Conservation (phyloP, 2,113 vertebrate genomes). For the Microtus pennsylvanicus region DNA sequence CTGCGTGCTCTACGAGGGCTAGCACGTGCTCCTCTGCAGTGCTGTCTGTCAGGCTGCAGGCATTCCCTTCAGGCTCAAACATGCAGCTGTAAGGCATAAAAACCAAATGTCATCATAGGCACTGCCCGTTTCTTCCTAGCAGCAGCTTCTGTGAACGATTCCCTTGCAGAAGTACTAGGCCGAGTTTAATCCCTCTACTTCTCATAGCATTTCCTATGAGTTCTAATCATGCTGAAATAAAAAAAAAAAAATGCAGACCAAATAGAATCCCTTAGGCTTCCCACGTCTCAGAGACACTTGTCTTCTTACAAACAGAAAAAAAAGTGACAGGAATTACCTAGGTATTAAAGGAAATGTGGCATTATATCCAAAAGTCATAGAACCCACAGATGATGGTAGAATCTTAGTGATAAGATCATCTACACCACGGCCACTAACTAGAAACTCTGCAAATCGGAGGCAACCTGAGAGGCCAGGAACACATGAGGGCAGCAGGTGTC, state of each 20-base stretch:
- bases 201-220: too few species aligned
- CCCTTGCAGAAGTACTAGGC: neutral
- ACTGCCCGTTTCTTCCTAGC: rapidly evolving
- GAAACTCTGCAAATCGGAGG: neutral
- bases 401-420: neutral
- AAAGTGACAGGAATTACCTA: neutral
- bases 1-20: constrained; percentile 96
- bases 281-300: neutral
- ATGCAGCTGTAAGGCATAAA: constrained; percentile 89
- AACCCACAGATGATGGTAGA: neutral
- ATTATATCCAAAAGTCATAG: neutral
- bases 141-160: neutral
- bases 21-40: constrained; percentile 98
- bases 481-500: neutral
- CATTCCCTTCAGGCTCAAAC: constrained; percentile 97
- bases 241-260: neutral
- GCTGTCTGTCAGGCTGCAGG: constrained; percentile 97
- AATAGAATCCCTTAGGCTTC: neutral
- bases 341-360: neutral
- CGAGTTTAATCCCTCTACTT: neutral
- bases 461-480: neutral
- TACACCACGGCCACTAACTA: neutral
- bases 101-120: neutral
- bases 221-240: neutral
- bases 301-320: neutral